phyloP scores from a whole-genome alignment of 2,113 vertebrate genomes.

The Parus major region DNA sequence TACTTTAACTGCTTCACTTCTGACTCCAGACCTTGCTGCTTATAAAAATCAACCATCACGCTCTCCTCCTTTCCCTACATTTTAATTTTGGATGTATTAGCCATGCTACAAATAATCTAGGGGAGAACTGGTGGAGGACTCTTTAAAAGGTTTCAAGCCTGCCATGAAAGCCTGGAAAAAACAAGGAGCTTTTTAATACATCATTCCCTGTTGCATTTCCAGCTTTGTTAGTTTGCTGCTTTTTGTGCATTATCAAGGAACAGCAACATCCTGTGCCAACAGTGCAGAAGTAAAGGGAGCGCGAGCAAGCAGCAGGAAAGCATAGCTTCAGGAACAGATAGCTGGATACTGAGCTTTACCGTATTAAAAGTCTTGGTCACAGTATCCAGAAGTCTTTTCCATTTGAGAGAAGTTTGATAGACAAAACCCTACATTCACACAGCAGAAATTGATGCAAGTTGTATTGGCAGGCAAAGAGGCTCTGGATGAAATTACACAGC shows the following conservation, averaged over 20 bases:
- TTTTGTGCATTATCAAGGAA: not conserved
- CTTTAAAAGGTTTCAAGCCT: not conserved
- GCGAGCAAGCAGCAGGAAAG: not conserved
- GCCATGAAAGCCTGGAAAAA: not conserved
- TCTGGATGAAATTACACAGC: not conserved
- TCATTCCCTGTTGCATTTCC: not conserved
- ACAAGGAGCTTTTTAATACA: not conserved
- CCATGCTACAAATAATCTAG: not conserved
- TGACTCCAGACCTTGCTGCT: conserved; percentile 62
- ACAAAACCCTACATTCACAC: not conserved
- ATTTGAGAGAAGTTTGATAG: not conserved
- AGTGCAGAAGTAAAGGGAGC: not conserved
- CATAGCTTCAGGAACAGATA: not conserved
- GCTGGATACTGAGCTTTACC: not conserved
- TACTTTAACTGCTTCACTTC: conserved; percentile 87
- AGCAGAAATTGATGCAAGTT: not conserved
- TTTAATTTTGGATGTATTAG: not conserved
- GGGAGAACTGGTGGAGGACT: not conserved
- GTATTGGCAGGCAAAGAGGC: not conserved
- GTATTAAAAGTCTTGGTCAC: not conserved
- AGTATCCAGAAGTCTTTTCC: not conserved
- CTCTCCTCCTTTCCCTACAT: not conserved
- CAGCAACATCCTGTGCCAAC: rapidly evolving
- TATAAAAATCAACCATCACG: not conserved
- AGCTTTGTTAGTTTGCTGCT: not conserved